Base-by-base conservation (phyloP, 2,113 vertebrate species). In the Brachyhypopomus gauderio region DNA sequence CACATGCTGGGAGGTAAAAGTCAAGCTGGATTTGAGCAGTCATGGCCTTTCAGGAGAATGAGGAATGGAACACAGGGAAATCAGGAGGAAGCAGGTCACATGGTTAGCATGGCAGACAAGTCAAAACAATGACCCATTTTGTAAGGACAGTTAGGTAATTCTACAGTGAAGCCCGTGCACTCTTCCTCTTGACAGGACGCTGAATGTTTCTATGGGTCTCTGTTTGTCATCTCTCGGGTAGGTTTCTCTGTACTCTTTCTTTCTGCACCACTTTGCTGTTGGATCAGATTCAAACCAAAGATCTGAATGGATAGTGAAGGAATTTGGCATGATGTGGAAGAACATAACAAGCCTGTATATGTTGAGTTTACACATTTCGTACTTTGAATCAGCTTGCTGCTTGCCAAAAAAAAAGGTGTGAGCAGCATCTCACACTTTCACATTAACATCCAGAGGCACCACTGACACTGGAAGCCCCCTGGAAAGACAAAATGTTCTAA, bases 1-100 rank as follows among this genome's bases (percentile, higher is more conserved):
- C 80, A 58, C 76, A 72, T 64, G 84, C 79, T 82, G 75, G 78
- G 80, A 79, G 76, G 41, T 67, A 77, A 75, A 60, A 78, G 52
- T 60, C 20, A 30, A 64, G 69, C 75, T 55, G 48, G n/a, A 72
- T 66, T 77, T 70, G 79, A 82, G 62, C 71, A 71, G 12, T 79
- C 45, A 23, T 78, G 79, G 63, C n/a, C 80, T 38, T 36, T 79
- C 71, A 82, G 75, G 17, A 16, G 69, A 81, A 70, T 36, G 63
- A 82, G 58, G 41, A 78, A 60, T 48, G 72, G 62, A 48, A 75
- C 72, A 59, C 48, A 22, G 22, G 72, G 69, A 79, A 55, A 38
- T 52, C 7, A 71, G 38, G 16, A 27, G 52, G 66, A 81, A n/a
- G 45, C 12, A 48, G 45, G 62, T 78, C 75, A 41, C 41, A 52